Percentiles rank a stretch among this genome's conserved stretches.
phyloP scores from a whole-genome alignment of 2,888 invertebrate species.

The Asteroscopus sphinx region DNA sequence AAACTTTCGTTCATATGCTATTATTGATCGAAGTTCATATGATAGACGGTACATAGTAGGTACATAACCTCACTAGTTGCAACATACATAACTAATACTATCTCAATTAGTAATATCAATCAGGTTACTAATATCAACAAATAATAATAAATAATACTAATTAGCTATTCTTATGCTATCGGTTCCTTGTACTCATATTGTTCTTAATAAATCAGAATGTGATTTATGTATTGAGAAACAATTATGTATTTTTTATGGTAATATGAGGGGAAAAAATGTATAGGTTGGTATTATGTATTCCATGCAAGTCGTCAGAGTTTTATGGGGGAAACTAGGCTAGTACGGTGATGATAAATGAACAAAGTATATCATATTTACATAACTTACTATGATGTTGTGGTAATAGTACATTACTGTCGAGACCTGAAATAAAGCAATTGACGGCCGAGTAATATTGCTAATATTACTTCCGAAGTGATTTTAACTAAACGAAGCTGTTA shows the following conservation, averaged over 20 bases:
- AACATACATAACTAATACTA: constrained; percentile 10
- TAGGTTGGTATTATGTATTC: constrained; percentile 32
- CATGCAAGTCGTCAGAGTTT: constrained; percentile 25
- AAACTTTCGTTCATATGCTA: no score
- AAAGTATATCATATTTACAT: no score
- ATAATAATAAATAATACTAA: no score
- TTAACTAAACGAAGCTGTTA: no score
- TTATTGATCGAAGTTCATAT: no score
- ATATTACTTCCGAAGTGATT: no score
- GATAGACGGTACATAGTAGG: background rate
- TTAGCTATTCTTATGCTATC: no score
- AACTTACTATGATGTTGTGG: no score
- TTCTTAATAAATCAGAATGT: constrained; percentile 8
- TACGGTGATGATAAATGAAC: constrained; percentile 17
- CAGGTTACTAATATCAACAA: constrained; percentile 44
- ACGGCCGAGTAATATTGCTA: no score
- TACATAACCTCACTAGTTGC: constrained; percentile 8
- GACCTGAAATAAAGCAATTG: no score
- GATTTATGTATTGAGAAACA: constrained; percentile 37
- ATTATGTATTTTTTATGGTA: constrained; percentile 34
- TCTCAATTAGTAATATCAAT: constrained; percentile 17
- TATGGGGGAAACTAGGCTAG: constrained; percentile 27
- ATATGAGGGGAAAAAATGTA: constrained; percentile 17
- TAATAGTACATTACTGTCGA: no score
- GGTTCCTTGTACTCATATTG: constrained; percentile 10